Evolutionary conservation across 2,888 invertebrate species (phyloP), one percentile per base, ranked within the genome.

Genomic region (Orchesella flavescens): DNA sequence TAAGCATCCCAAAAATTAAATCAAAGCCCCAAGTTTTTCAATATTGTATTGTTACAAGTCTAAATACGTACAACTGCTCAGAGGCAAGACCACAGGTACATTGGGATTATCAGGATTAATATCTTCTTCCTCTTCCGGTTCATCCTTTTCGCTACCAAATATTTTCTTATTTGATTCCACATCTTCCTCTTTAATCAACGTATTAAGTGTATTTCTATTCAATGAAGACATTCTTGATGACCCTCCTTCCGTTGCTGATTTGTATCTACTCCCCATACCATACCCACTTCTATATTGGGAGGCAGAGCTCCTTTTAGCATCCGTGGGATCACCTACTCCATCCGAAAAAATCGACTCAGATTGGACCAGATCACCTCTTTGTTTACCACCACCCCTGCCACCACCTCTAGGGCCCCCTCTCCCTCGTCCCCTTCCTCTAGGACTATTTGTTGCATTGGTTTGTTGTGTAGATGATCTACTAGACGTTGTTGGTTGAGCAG

Each of bases 281-380:
- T 73, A 69, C 12, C 84, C 75, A 49, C 68, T 81, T 73, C 49
- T 66, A 44, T 79, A 68, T 12, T 75, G 53, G 10, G 49, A 13
- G 0, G 86, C 68, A 3, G 86, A 63, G 21, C 61, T 74, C 21
- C 84, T 65, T 17, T 69, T 66, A 1, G 68, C 74, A 19, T 77
- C 71, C 53, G 63, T 73, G 0, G 76, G 69, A 59, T 76, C 84
- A 2, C 88, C 88, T 19, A 87, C 69, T 12, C 88, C 88, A 74
- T 85, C 85, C 1, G 84, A 66, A 79, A 88, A 88, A 23, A 88
- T 87, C 21, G 87, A 86, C 44, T 84, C 85, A 0, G 85, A 68
- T 24, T 88, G 87, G 0, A 87, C 24, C 13, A 86, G 46, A 66
- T 86, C 85, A 1, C 59, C 65, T 46, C 82, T 69, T n/a, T 74